Evolutionary conservation across 2,797 vertebrate genomes (phyloP), one percentile per base, ranked within the genome.

Genomic region (Oreortyx pictus): DNA sequence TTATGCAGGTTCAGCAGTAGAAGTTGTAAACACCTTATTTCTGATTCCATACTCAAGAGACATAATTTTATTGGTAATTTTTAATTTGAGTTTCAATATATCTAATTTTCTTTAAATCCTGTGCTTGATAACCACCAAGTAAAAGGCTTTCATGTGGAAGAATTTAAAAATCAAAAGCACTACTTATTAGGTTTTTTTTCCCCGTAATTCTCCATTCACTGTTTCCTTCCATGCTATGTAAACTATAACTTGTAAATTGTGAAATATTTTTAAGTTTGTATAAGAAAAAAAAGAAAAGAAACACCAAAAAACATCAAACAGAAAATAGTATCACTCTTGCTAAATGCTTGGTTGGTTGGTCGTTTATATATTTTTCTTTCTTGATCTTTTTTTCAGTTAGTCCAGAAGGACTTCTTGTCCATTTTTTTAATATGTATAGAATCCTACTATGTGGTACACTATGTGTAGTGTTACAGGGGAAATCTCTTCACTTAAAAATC

Each of bases 271-370:
- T 43, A 43, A 72, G 25, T 31, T 65, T 3, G 6, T 20, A 35
- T 54, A 82, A 75, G 9, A 52, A 31, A 3, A 37, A 24, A 5
- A 47, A 22, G 12, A 47, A 22, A 23, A 47, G 23, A 47, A 47
- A 8, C 46, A 47, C 46, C 20, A 47, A 50, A 17, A 52, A 52
- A 9, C 8, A 29, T 52, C 15, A 16, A 52, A 52, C 29, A 15
- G 14, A 52, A 29, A 29, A 29, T 15, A 29, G 25, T 52, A 29
- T 52, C 29, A 29, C 25, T 52, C 29, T 52, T 52, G 16, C 50
- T 52, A 29, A 52, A 52, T 29, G 49, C 8, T 8, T 0, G n/a
- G 1, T 8, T 6, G 18, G 3, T 6, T 10, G 19, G 15, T 33
- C 31, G 5, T 33, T 10, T 13, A 12, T n/a, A 20, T 14, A 7